Evolutionary conservation across 2,888 invertebrate genomes (phyloP).

Genomic region (Junonia oenone): DNA sequence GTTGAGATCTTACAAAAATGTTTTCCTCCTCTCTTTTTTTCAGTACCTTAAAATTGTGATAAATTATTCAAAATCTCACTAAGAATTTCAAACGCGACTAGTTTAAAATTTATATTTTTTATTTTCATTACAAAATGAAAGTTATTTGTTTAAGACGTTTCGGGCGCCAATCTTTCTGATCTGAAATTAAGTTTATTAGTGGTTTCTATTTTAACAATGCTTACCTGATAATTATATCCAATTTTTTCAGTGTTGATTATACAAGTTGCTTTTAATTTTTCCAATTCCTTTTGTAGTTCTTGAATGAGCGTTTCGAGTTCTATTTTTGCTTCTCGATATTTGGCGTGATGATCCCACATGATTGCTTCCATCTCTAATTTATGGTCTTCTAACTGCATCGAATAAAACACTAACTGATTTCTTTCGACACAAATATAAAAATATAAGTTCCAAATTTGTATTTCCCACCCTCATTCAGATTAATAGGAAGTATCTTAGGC

Average conservation of each 20-base stretch:
- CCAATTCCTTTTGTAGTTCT: constrained; percentile 87
- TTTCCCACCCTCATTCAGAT: no score
- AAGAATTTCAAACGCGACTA: no score
- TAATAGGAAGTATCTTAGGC: no score
- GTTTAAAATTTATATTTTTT: no score
- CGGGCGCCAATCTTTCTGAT: neutral
- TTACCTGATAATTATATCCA: constrained; percentile 90
- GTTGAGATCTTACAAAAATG: constrained; percentile 86
- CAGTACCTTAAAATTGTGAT: constrained; percentile 71
- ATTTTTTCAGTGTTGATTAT: constrained; percentile 93
- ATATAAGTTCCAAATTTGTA: neutral
- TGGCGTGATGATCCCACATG: constrained; percentile 84
- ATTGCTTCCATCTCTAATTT: constrained; percentile 81
- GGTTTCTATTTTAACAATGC: no score
- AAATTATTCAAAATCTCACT: neutral
- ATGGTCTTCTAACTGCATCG: constrained; percentile 59
- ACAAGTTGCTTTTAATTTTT: constrained; percentile 87
- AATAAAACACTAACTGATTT: neutral
- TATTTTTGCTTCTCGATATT: constrained; percentile 84
- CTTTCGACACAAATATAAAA: neutral
- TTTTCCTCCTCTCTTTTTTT: constrained; percentile 94
- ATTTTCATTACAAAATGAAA: no score
- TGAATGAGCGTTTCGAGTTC: constrained; percentile 85
- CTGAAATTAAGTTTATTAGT: neutral
- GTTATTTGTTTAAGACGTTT: no score